Evolutionary conservation across 2,113 vertebrate genomes (phyloP), one percentile per base, ranked within the genome.

Genomic region (Oreocharis arfaki): DNA sequence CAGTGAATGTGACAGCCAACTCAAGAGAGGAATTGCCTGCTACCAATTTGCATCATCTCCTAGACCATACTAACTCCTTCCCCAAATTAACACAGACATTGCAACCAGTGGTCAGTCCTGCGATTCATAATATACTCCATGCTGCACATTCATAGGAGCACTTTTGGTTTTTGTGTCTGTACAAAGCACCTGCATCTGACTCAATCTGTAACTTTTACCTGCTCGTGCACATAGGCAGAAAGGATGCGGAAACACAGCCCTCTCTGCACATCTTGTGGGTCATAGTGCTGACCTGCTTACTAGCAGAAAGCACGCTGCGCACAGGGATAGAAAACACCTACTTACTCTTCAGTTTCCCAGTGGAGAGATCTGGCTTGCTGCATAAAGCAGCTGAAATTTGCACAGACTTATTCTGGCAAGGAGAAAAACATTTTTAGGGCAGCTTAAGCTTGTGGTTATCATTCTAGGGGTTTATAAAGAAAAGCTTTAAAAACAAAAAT

Each of bases 61-160:
- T 20, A 60, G 41, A 44, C 37, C 11, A 3, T 7, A 49, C 17
- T 33, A 83, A 53, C 4, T 7, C 10, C 27, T 27, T 53, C 13
- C 13, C 26, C 28, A n/a, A 59, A 68, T 13, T 9, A 75, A 76
- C 13, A 53, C 3, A 39, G 5, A 39, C 35, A 18, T 8, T 23
- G 28, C 26, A 77, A 65, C 20, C 76, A 11, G 13, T 8, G 44
- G 30, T 64, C 60, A 37, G 30, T 39, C 61, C 28, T 52, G 18
- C 4, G 0, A 0, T 3, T 13, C 19, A 20, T 16, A 18, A 35
- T 52, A 23, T 9, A 73, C 1, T 4, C n/a, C 59, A 53, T 0
- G 1, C 12, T 56, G 27, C 57, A 23, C 4, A 21, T 22, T 33
- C 12, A 32, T 0, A 13, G 39, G 7, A 64, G 7, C 12, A 42